A percentile compares a stretch with the other conserved stretches of the same genome.
These are phyloP conservation scores for Eupithecia centaureata DNA, from an alignment of 2,888 invertebrate genomes.

Conservation along the genomic window DNA sequence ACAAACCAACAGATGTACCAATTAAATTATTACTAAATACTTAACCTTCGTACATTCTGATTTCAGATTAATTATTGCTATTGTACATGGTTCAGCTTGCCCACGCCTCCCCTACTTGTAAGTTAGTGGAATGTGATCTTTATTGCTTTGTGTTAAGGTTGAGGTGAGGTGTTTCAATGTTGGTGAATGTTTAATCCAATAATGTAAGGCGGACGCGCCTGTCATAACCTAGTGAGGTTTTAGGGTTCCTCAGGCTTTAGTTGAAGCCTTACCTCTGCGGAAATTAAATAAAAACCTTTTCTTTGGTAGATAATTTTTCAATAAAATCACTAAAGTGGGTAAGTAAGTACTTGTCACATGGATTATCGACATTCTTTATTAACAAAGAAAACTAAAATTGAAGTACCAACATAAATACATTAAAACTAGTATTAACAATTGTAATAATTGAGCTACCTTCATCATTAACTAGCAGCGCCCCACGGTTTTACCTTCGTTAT, in stretches of 20 bases:
- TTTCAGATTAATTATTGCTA: slow-evolving; percentile 70
- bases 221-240: slow-evolving; percentile 26
- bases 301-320: no score
- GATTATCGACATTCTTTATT: no score
- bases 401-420: no score
- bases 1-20: slow-evolving; percentile 35
- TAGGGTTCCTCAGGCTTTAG: slow-evolving; percentile 20
- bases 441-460: no score
- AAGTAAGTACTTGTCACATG: no score
- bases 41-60: slow-evolving; percentile 48
- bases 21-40: slow-evolving; percentile 36
- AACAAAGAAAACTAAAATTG: no score
- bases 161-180: not conserved
- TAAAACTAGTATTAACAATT: no score
- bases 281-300: no score
- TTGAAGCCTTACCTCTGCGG: no score
- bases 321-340: no score
- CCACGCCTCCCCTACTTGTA: slow-evolving; percentile 14
- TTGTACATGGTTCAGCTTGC: slow-evolving; percentile 56
- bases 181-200: slow-evolving; percentile 33
- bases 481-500: no score
- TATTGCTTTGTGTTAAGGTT: not conserved
- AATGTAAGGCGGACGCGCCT: slow-evolving; percentile 29
- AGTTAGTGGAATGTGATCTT: not conserved
- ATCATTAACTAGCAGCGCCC: no score